phyloP scores from a whole-genome alignment of 2,113 vertebrate genomes.

The Chaetodon trifascialis region DNA sequence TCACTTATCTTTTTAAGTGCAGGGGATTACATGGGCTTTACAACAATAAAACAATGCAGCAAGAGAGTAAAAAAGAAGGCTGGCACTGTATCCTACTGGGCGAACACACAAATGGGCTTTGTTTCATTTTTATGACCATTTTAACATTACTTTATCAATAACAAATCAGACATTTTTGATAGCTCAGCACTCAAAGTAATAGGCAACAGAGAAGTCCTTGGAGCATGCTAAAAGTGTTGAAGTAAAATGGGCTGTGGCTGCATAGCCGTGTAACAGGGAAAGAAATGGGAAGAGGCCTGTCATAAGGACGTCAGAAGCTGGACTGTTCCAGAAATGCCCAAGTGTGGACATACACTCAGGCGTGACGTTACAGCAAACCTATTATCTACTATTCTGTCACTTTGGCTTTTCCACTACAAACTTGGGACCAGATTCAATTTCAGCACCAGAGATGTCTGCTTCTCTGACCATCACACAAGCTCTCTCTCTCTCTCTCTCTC shows the following conservation, averaged over 20 bases:
- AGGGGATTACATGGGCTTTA: conserved; percentile 70
- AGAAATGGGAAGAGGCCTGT: conserved; percentile 79
- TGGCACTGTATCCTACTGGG: conserved; percentile 42
- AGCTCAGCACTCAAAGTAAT: conserved; percentile 79
- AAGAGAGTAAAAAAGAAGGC: conserved; percentile 49
- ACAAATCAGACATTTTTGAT: conserved; percentile 80
- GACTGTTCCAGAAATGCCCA: conserved; percentile 84
- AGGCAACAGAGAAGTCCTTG: conserved; percentile 68
- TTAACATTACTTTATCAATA: conserved; percentile 84
- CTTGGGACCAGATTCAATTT: conserved; percentile 87
- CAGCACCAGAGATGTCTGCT: conserved; percentile 80
- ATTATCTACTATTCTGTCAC: conserved; percentile 88
- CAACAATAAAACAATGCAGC: conserved; percentile 69
- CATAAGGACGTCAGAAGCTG: conserved; percentile 81
- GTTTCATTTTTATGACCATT: conserved; percentile 75
- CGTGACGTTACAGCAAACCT: conserved; percentile 87
- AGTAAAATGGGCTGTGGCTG: conserved; percentile 76
- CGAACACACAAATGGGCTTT: conserved; percentile 67
- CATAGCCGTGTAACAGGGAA: conserved; percentile 74
- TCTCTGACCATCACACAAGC: conserved; percentile 72
- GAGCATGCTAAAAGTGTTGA: conserved; percentile 66
- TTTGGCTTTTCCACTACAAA: conserved; percentile 83
- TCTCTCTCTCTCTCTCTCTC: conserved; percentile 44
- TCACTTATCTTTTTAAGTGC: conserved; percentile 74
- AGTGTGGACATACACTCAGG: conserved; percentile 85